Conservation (phyloP, 2,888 invertebrate species). For the Agrilus biguttatus region DNA sequence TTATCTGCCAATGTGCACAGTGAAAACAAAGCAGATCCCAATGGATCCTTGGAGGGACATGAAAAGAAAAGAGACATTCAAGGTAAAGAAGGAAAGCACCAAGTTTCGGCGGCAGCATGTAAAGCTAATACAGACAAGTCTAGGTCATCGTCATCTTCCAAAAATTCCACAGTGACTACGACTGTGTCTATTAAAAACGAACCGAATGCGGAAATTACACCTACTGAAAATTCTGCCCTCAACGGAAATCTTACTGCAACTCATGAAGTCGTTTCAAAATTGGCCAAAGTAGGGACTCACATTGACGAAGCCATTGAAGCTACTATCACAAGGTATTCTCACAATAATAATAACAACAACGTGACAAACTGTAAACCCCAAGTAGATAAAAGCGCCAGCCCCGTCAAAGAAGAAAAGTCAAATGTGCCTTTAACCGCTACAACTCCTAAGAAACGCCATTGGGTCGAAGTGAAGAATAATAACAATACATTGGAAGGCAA, state of each 20-base stretch:
- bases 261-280: conserved; percentile 3
- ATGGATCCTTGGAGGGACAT: conserved; percentile 2
- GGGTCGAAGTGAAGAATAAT: conserved; percentile 45
- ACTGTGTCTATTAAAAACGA: conserved; percentile 4
- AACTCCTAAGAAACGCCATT: conserved; percentile 61
- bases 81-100: conserved; percentile 24
- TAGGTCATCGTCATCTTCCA: not conserved
- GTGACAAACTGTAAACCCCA: conserved; percentile 31
- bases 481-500: conserved; percentile 9
- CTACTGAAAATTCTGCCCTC: conserved; percentile 15
- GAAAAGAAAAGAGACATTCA: conserved; percentile 26
- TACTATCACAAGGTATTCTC: conserved; percentile 34
- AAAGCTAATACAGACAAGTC: conserved; percentile 9
- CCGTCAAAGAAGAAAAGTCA: conserved; percentile 13
- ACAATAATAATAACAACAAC: conserved; percentile 31
- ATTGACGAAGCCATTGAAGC: conserved; percentile 44
- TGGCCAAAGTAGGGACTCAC: conserved; percentile 18
- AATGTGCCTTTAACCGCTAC: conserved; percentile 28
- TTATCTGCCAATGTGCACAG: conserved; percentile 31
- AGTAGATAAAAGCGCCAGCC: conserved; percentile 20
- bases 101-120: conserved; percentile 16
- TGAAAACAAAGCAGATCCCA: conserved; percentile 22
- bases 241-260: conserved; percentile 1
- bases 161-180: conserved; percentile 1
- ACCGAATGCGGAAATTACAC: not conserved